phyloP scores from a whole-genome alignment of 2,888 invertebrate species.

The Lordiphosa fenestrarum region DNA sequence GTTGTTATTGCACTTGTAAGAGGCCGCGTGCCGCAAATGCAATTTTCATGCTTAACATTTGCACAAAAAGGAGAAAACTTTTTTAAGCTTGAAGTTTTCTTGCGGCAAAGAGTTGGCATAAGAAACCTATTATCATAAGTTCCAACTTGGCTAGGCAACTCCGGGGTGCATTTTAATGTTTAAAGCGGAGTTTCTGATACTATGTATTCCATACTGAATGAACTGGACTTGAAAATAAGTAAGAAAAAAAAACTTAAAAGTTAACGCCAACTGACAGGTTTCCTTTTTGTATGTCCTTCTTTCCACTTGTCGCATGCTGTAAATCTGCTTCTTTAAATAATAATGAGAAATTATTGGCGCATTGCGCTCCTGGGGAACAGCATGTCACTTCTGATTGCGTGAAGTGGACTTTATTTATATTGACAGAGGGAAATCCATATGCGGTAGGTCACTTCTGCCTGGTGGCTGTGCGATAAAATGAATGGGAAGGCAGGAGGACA shows the following conservation, averaged over 20 bases:
- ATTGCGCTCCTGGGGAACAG: constrained; percentile 14
- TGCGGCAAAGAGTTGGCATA: background rate
- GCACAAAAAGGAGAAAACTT: constrained; percentile 54
- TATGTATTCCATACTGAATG: background rate
- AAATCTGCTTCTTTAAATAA: constrained; percentile 14
- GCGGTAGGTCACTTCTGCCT: too few relatives aligned
- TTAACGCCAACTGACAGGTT: constrained; percentile 20
- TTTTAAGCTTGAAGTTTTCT: constrained; percentile 7
- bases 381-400: constrained; percentile 8
- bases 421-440: background rate
- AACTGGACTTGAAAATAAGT: background rate
- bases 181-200: too few relatives aligned
- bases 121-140: constrained; percentile 3
- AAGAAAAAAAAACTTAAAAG: constrained; percentile 12
- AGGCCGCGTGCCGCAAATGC: constrained; percentile 49
- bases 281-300: constrained; percentile 7
- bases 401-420: constrained; percentile 2
- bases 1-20: constrained; percentile 15
- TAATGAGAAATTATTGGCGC: constrained; percentile 27
- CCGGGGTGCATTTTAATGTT: too few relatives aligned
- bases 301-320: constrained; percentile 10
- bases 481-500: too few relatives aligned
- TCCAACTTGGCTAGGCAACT: background rate
- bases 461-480: too few relatives aligned
- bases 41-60: constrained; percentile 65